phyloP scores from a whole-genome alignment of 2,888 invertebrate genomes.

The Tetramorium bicarinatum region DNA sequence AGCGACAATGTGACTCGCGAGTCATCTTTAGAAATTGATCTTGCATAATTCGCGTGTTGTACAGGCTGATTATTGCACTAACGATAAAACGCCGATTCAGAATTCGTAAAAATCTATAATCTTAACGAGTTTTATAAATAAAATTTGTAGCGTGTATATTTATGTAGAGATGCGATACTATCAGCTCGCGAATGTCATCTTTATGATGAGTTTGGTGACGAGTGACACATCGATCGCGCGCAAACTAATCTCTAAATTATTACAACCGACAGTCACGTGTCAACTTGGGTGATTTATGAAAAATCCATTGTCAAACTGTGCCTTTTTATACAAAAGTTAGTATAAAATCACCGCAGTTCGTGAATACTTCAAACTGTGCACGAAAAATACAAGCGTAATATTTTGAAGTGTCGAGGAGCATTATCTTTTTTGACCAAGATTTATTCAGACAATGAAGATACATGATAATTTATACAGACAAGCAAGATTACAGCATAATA shows the following conservation, averaged over 20 bases:
- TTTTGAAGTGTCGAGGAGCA: not conserved
- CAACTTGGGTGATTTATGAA: not conserved
- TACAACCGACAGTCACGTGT: constrained; percentile 8
- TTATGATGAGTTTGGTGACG: not conserved
- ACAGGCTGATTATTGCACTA: constrained; percentile 13
- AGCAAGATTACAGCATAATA: not conserved
- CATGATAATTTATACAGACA: not conserved
- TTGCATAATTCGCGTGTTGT: constrained; percentile 31
- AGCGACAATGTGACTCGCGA: not conserved
- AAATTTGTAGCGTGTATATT: not conserved
- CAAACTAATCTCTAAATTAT: constrained; percentile 23
- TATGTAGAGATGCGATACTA: not conserved
- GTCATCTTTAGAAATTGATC: constrained; percentile 26
- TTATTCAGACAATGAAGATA: not conserved
- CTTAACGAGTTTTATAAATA: not conserved
- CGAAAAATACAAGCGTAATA: not conserved
- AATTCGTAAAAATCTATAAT: constrained; percentile 22
- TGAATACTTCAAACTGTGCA: not conserved
- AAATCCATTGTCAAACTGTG: not conserved
- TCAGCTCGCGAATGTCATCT: constrained; percentile 13
- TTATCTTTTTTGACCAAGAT: not conserved
- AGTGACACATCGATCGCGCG: not conserved
- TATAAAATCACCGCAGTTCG: not conserved
- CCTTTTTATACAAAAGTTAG: not conserved
- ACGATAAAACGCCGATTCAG: not conserved